Base-by-base conservation (phyloP, 1,140 invertebrate species). In the Glomeris maerens region DNA sequence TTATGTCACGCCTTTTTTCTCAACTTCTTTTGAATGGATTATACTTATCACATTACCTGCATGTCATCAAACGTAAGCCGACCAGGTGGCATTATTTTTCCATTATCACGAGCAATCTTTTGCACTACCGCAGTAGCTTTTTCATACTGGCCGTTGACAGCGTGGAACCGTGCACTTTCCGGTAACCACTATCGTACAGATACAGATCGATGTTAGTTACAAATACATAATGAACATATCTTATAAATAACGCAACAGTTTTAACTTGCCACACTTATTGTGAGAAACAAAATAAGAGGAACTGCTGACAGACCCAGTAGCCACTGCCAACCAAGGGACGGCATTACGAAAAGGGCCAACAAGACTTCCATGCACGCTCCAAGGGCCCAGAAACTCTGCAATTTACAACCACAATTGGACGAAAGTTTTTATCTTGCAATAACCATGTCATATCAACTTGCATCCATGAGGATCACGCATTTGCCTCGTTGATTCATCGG, bases 131-230 rank as follows among this genome's bases (percentile, higher is more conserved):
- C 74, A 38, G 91, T 65, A 4, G 92, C 91, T 69, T 84, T 83
- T 36, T 94, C 88, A 25, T 78, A 76, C 59, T 84, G 76, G 3
- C 91, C 91, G 59, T 78, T 78, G 2, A 85, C 78, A 23, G 93
- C 83, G 60, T 91, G 79, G 69, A 78, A 96, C 42, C 88, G 73
- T 3, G 88, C 86, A 62, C 89, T 94, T 70, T 95, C 90, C 39
- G 90, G 90, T 42, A 94, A 67, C 88, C 88, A 93, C 87, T 92
- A 64, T n/a, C n/a, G n/a, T n/a, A n/a, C n/a, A n/a, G n/a, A n/a
- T n/a, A n/a, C n/a, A n/a, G n/a, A n/a, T n/a, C n/a, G n/a, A n/a
- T n/a, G n/a, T n/a, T n/a, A n/a, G n/a, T n/a, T n/a, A n/a, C n/a
- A n/a, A n/a, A n/a, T n/a, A n/a, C n/a, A n/a, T n/a, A n/a, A n/a